These are phyloP conservation scores for Morpho achilles DNA, from an alignment of 2,888 invertebrate genomes.

Conservation along the genomic window DNA sequence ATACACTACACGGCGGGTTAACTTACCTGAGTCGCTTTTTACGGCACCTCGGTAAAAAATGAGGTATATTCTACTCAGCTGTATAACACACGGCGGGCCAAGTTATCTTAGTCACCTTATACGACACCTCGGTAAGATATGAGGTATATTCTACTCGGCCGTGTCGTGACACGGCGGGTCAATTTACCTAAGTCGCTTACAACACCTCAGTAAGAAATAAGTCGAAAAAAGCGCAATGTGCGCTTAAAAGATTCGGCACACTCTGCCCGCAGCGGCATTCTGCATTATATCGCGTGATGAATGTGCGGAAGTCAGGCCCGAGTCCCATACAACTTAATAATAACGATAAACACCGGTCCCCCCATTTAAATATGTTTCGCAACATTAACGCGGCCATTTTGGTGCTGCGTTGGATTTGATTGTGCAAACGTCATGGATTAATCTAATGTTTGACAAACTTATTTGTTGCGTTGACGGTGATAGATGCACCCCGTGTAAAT, in stretches of 20 bases:
- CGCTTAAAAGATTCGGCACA: slow-evolving; percentile 61
- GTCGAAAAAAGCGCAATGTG: slow-evolving; percentile 44
- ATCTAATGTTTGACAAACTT: slow-evolving; percentile 57
- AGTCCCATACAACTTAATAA: slow-evolving; percentile 72
- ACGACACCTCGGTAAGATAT: no score
- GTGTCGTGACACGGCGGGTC: no score
- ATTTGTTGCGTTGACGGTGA: slow-evolving; percentile 59
- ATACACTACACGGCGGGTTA: no score
- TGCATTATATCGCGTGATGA: slow-evolving; percentile 53
- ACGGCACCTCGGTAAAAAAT: no score
- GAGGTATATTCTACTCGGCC: no score
- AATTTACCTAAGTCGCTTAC: no score
- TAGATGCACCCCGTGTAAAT: slow-evolving; percentile 44
- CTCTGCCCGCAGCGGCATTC: slow-evolving; percentile 41
- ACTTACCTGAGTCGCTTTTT: no score
- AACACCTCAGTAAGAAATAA: neutral
- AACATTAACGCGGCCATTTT: slow-evolving; percentile 66
- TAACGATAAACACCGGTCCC: slow-evolving; percentile 67
- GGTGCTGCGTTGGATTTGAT: slow-evolving; percentile 53
- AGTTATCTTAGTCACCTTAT: no score
- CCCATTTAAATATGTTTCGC: slow-evolving; percentile 67
- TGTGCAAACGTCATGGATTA: slow-evolving; percentile 55
- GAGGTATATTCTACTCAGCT: no score
- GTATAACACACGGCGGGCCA: no score
- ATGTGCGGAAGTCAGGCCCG: slow-evolving; percentile 70